Evolutionary conservation across 2,888 invertebrate species (phyloP).

Genomic region (Beris chalybata): DNA sequence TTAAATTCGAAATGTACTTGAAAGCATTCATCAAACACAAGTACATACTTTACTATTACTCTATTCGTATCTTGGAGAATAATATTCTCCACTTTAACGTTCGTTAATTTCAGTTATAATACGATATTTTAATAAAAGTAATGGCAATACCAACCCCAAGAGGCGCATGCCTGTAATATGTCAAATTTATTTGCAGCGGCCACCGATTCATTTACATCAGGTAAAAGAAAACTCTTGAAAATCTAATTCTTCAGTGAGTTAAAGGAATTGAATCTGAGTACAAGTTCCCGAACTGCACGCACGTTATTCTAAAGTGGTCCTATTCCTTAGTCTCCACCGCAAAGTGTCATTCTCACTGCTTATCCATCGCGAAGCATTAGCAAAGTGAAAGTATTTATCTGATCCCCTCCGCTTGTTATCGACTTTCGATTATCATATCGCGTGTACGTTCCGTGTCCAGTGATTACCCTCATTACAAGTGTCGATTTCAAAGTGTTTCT

Average conservation of each 20-base stretch:
- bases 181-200: constrained; percentile 22
- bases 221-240: constrained; percentile 29
- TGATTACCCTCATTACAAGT: neutral
- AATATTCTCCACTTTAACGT: too few relatives aligned
- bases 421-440: constrained; percentile 4
- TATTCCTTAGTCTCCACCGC: neutral
- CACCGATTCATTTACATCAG: constrained; percentile 3
- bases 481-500: neutral
- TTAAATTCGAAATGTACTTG: too few relatives aligned
- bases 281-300: neutral
- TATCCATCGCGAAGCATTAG: neutral
- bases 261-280: constrained; percentile 26
- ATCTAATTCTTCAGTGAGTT: constrained; percentile 9
- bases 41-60: too few relatives aligned
- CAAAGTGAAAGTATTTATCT: constrained; percentile 10
- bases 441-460: constrained; percentile 10
- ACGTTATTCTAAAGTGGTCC: neutral
- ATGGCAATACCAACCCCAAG: neutral
- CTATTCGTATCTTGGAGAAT: too few relatives aligned
- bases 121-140: too few relatives aligned
- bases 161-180: constrained; percentile 33
- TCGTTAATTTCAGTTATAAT: too few relatives aligned
- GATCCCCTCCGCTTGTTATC: neutral
- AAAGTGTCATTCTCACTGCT: neutral
- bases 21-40: too few relatives aligned